phyloP scores from a whole-genome alignment of 2,888 invertebrate species.

The Drosophila mercatorum region DNA sequence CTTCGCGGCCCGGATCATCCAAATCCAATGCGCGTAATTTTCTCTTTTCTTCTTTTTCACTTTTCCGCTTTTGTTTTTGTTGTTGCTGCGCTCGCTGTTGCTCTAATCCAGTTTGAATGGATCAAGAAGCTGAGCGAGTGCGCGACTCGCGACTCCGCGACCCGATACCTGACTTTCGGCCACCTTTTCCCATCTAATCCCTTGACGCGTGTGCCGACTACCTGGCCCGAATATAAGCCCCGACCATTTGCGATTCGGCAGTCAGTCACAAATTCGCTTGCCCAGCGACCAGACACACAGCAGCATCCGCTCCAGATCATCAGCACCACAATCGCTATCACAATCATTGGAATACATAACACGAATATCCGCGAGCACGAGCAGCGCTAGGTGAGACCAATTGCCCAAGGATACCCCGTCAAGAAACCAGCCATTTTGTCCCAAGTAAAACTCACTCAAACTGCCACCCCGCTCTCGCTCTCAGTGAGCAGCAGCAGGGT shows the following conservation, averaged over 20 bases:
- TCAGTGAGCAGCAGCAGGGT: not conserved
- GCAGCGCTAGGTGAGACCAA: conserved; percentile 46
- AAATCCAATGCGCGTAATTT: conserved; percentile 64
- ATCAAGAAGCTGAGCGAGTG: conserved; percentile 54
- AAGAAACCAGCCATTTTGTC: conserved; percentile 50
- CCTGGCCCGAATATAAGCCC: conserved; percentile 60
- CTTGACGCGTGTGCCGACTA: conserved; percentile 67
- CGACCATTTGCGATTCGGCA: conserved; percentile 34
- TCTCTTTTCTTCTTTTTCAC: conserved; percentile 21
- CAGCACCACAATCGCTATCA: not conserved
- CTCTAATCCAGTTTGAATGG: conserved; percentile 73
- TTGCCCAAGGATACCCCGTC: conserved; percentile 22
- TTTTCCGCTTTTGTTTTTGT: conserved; percentile 17
- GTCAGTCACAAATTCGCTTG: conserved; percentile 58
- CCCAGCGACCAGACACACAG: conserved; percentile 47
- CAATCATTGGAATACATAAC: conserved; percentile 55
- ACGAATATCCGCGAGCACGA: conserved; percentile 7
- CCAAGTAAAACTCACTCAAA: conserved; percentile 65
- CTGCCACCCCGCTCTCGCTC: conserved; percentile 29
- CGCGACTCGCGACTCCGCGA: conserved; percentile 49
- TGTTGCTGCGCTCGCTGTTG: conserved; percentile 17
- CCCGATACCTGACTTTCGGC: conserved; percentile 66
- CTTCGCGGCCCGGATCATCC: conserved; percentile 66
- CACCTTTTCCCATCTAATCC: conserved; percentile 67
- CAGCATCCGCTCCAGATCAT: conserved; percentile 12